Evolutionary conservation across 2,888 invertebrate species (phyloP).

Genomic region (Punctoribates punctum): DNA sequence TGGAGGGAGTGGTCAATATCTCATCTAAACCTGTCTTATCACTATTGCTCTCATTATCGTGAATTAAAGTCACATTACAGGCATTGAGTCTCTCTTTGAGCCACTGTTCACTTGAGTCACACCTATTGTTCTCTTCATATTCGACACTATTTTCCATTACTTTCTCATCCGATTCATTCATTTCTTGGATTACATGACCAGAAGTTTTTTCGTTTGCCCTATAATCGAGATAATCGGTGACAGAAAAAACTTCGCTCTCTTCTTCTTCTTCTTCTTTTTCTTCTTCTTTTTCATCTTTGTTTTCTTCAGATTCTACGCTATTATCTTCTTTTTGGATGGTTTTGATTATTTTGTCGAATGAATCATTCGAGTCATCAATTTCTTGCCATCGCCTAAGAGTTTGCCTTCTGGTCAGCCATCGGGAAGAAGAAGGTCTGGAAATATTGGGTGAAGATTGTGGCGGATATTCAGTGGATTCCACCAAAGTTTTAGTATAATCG

Average conservation of each 20-base stretch:
- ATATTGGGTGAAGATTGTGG: constrained; percentile 6
- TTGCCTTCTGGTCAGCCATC: constrained; percentile 24
- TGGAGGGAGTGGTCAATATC: constrained; percentile 8
- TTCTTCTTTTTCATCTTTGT: background rate
- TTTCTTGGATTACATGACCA: constrained; percentile 57
- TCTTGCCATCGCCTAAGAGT: constrained; percentile 34
- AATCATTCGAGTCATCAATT: constrained; percentile 19
- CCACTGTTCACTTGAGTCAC: constrained; percentile 20
- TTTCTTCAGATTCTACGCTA: background rate
- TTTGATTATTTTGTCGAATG: constrained; percentile 29
- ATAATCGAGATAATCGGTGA: constrained; percentile 74
- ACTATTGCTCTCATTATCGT: constrained; percentile 9
- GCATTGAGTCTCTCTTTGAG: constrained; percentile 12
- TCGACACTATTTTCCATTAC: background rate
- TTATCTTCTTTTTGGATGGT: background rate
- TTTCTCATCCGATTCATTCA: background rate
- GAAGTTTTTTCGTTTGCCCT: constrained; percentile 59
- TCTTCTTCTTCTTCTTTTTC: background rate
- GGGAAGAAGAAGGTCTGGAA: constrained; percentile 8
- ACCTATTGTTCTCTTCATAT: background rate
- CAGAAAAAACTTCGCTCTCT: constrained; percentile 63
- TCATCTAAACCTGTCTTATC: background rate
- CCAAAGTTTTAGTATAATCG: background rate
- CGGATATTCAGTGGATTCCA: background rate
- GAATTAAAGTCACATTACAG: constrained; percentile 28